Percentiles rank a stretch among this genome's conserved stretches.
Evolutionary conservation across 64 coral and sea anemone genomes (phyloP).

Genomic region (Montipora efflorescens): DNA sequence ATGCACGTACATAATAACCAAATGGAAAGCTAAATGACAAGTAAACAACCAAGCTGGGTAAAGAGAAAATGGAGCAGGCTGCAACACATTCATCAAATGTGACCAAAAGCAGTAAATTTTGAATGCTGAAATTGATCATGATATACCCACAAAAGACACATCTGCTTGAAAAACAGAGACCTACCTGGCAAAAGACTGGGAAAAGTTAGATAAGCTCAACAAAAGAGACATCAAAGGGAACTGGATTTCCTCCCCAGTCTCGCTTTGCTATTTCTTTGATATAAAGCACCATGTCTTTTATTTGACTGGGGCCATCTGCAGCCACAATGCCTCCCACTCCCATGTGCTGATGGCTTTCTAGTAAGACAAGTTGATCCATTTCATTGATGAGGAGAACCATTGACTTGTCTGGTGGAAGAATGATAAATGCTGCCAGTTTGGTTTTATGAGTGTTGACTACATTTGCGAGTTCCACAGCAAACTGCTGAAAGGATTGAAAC

Average conservation of each 20-base stretch:
- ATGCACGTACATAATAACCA: neutral
- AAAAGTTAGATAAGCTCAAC: neutral
- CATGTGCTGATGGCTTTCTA: slow-evolving; percentile 37
- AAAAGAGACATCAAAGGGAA: slow-evolving; percentile 18
- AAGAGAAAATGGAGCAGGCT: neutral
- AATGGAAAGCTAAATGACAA: neutral
- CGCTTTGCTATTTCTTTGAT: slow-evolving; percentile 8
- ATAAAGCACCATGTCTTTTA: slow-evolving; percentile 24
- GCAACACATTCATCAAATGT: too few relatives aligned
- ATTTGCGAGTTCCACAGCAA: neutral
- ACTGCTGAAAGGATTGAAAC: neutral
- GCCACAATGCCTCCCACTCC: slow-evolving; percentile 17
- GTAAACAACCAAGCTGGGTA: neutral
- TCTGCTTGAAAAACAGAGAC: neutral
- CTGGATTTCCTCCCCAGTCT: neutral
- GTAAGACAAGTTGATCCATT: neutral
- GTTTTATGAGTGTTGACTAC: neutral
- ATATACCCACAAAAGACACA: too few relatives aligned
- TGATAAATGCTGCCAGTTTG: neutral
- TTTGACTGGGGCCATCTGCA: neutral
- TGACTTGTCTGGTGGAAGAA: slow-evolving; percentile 42
- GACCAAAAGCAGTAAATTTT: too few relatives aligned
- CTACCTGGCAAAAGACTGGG: neutral
- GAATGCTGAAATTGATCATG: neutral
- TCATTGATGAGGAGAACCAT: neutral